Evolutionary conservation across 64 coral and sea anemone genomes (phyloP), one percentile per base, ranked within the genome.

Genomic region (Catalaphyllia jardinei): DNA sequence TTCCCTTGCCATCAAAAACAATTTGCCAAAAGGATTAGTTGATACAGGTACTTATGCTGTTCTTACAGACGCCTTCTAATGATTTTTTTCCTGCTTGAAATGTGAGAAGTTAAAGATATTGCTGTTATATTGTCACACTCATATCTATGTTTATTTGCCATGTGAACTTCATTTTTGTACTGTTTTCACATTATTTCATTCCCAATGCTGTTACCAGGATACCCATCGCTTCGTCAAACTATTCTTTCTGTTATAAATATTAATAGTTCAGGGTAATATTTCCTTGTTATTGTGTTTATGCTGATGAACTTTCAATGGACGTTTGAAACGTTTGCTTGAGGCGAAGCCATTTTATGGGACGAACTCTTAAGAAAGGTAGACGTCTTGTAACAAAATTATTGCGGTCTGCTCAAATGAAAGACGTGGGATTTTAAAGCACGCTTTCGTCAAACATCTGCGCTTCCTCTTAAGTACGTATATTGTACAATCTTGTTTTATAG

Each of bases 201-300:
- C 35, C 49, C 60, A 33, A 67, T 17, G 20, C 63, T 28, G 81
- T 85, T 85, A 50, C 81, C 39, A 85, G 24, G 81, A 46, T 85
- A 85, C 81, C 63, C 22, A 15, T 71, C 13, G 17, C 38, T 31
- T 71, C 67, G 62, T 85, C 46, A 50, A 85, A 85, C 69, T 85
- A 71, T 85, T 71, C 39, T 10, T 67, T 4, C 28, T 27, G 62
- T 85, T 65, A 85, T 85, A 25, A 85, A 85, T 85, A 85, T 85
- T 85, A 13, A 85, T 85, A 50, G 20, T 50, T 85, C 38, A 52
- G 27, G 67, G 27, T 65, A 67, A 67, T 65, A 11, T 20, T 71
- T 71, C 63, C 9, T 69, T 52, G 24, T 28, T 20, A 19, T 67
- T 71, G 33, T 85, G 11, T 69, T 85, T 71, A 67, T 85, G 81